Percentiles rank a stretch among this genome's conserved stretches.
phyloP scores from a whole-genome alignment of 2,113 vertebrate species.

The Megaleporinus macrocephalus region DNA sequence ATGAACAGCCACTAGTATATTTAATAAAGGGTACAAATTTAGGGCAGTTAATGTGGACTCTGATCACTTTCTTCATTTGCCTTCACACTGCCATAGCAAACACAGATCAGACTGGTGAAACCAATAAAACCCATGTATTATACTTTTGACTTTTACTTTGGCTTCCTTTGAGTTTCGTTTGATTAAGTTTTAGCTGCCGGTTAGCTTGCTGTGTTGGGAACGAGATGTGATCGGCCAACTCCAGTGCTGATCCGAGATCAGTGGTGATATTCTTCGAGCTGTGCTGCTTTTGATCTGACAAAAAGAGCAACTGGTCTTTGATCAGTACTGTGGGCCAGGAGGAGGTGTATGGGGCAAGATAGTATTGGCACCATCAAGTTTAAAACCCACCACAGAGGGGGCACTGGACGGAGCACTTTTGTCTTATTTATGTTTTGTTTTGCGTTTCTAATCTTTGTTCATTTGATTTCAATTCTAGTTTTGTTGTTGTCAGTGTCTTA shows the following conservation, averaged over 20 bases:
- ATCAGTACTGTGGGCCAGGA: slow-evolving; percentile 40
- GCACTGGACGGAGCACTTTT: slow-evolving; percentile 82
- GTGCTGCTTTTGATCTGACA: not conserved
- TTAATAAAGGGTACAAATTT: slow-evolving; percentile 69
- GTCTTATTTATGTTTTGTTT: slow-evolving; percentile 57
- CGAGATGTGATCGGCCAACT: slow-evolving; percentile 42
- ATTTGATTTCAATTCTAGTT: slow-evolving; percentile 60
- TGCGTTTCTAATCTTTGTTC: slow-evolving; percentile 50
- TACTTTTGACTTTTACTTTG: slow-evolving; percentile 45
- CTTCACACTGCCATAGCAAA: slow-evolving; percentile 36
- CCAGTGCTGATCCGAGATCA: slow-evolving; percentile 52
- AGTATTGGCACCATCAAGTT: slow-evolving; percentile 39
- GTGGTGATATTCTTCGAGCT: slow-evolving; percentile 18
- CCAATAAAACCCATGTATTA: slow-evolving; percentile 42
- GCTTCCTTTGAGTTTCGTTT: slow-evolving; percentile 53
- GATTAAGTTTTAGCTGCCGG: slow-evolving; percentile 40
- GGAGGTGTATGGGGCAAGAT: slow-evolving; percentile 49
- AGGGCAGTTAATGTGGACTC: slow-evolving; percentile 77
- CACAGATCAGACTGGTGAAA: slow-evolving; percentile 35
- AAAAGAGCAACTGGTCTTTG: slow-evolving; percentile 23
- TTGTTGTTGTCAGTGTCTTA: slow-evolving; percentile 68
- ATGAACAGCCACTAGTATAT: slow-evolving; percentile 3
- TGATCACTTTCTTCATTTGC: slow-evolving; percentile 56
- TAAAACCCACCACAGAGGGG: slow-evolving; percentile 69
- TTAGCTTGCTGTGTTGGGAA: slow-evolving; percentile 46